phyloP scores from a whole-genome alignment of 2,888 invertebrate species.

The Panopea generosa region DNA sequence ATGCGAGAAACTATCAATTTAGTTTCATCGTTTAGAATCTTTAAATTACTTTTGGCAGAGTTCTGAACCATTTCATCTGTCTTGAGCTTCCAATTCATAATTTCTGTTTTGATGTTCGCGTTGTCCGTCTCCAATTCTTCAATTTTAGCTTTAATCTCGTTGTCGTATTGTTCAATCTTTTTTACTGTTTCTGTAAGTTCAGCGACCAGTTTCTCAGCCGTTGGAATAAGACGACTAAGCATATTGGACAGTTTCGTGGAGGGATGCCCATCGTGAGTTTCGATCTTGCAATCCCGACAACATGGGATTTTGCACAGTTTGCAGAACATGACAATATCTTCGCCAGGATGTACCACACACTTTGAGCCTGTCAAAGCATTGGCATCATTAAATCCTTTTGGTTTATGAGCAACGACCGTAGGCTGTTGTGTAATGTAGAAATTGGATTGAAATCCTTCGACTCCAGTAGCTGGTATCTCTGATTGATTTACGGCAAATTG shows the following conservation, averaged over 20 bases:
- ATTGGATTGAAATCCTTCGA: conserved; percentile 18
- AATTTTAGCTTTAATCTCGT: neutral
- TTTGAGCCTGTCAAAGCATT: too few species aligned
- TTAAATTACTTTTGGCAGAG: neutral
- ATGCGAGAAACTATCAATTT: too few species aligned
- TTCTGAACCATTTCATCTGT: too few species aligned
- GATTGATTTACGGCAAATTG: conserved; percentile 4
- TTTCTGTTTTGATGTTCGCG: too few species aligned
- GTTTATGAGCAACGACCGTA: neutral
- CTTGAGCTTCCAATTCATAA: too few species aligned
- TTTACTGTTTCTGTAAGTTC: neutral
- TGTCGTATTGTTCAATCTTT: neutral
- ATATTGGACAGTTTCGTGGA: conserved; percentile 12
- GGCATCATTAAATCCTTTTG: too few species aligned
- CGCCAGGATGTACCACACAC: neutral
- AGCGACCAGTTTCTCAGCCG: conserved; percentile 2
- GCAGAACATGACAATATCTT: conserved; percentile 4
- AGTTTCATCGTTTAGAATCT: neutral
- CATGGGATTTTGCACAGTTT: conserved; percentile 8
- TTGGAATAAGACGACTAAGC: neutral
- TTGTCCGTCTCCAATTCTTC: conserved; percentile 6
- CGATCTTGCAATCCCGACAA: conserved; percentile 21
- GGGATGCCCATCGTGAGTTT: conserved; percentile 16
- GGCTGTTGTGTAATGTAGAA: conserved; percentile 7
- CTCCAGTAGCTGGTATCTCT: conserved; percentile 6